Evolutionary conservation across 1,140 invertebrate genomes (phyloP).

Genomic region (Diuraphis noxia): DNA sequence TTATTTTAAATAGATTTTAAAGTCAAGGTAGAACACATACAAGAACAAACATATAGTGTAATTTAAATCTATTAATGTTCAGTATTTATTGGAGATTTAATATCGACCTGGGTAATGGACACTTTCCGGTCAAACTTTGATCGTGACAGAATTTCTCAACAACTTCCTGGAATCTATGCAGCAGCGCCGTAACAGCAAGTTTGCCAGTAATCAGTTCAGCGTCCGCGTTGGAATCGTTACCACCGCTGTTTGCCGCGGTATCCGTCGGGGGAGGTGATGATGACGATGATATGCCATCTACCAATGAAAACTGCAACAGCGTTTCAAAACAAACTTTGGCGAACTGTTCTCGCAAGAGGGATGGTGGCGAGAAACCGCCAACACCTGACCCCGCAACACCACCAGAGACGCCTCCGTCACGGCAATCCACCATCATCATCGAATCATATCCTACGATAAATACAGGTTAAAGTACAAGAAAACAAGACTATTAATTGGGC

Average conservation of each 20-base stretch:
- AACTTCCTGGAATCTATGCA: conserved; percentile 92
- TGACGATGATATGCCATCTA: conserved; percentile 64
- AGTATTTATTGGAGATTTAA: neutral
- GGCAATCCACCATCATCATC: conserved; percentile 71
- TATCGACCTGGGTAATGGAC: conserved; percentile 80
- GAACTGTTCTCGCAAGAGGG: conserved; percentile 82
- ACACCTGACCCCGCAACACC: neutral
- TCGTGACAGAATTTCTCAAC: conserved; percentile 86
- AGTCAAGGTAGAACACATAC: neutral
- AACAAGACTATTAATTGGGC: neutral
- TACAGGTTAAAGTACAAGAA: neutral
- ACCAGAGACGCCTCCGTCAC: conserved; percentile 57
- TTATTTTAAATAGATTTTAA: too few relatives aligned
- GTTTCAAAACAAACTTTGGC: conserved; percentile 96
- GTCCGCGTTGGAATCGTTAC: conserved; percentile 55
- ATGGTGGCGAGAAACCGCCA: neutral
- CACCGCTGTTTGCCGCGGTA: neutral
- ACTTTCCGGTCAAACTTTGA: conserved; percentile 85
- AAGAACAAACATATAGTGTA: neutral
- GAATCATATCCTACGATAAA: conserved; percentile 68
- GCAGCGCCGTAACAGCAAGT: conserved; percentile 85
- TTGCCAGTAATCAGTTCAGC: conserved; percentile 74
- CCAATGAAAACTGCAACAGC: conserved; percentile 86
- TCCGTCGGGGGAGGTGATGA: neutral
- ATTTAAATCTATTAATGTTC: neutral